These are phyloP conservation scores for Venustoraphidia nigricollis DNA, from an alignment of 2,888 invertebrate genomes.

Conservation along the genomic window DNA sequence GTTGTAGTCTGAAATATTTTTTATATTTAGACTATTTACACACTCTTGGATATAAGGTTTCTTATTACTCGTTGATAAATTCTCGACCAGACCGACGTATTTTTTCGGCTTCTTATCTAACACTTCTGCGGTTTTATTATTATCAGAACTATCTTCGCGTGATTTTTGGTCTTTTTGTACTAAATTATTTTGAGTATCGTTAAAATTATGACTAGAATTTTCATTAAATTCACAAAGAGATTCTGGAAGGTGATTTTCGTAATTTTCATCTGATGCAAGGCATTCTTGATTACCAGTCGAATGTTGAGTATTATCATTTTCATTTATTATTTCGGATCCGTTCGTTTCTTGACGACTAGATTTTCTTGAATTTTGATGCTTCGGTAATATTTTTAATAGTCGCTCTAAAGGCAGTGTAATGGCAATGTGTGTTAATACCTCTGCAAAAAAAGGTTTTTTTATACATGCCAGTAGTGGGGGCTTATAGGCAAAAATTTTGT, in stretches of 20 bases:
- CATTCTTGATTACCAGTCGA: neutral
- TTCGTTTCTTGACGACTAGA: neutral
- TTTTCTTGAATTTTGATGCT: slow-evolving; percentile 1
- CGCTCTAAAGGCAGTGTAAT: slow-evolving; percentile 28
- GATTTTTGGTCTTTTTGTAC: neutral
- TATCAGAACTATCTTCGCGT: neutral
- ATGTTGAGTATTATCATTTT: neutral
- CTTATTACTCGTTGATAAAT: neutral
- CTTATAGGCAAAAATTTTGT: no score
- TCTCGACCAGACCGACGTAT: neutral
- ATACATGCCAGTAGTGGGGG: no score
- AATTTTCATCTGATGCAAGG: neutral
- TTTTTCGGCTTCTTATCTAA: neutral
- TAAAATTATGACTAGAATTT: no score
- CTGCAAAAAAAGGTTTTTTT: slow-evolving; percentile 18
- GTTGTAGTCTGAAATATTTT: no score
- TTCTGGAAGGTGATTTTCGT: neutral
- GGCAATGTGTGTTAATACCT: slow-evolving; percentile 28
- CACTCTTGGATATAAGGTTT: neutral
- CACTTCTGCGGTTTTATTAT: neutral
- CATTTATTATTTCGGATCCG: neutral
- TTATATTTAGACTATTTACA: neutral
- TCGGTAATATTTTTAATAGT: slow-evolving; percentile 27
- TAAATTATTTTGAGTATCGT: no score
- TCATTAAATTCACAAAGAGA: neutral